Base-by-base conservation (phyloP, 2,113 vertebrate species). In the Bufo gargarizans region DNA sequence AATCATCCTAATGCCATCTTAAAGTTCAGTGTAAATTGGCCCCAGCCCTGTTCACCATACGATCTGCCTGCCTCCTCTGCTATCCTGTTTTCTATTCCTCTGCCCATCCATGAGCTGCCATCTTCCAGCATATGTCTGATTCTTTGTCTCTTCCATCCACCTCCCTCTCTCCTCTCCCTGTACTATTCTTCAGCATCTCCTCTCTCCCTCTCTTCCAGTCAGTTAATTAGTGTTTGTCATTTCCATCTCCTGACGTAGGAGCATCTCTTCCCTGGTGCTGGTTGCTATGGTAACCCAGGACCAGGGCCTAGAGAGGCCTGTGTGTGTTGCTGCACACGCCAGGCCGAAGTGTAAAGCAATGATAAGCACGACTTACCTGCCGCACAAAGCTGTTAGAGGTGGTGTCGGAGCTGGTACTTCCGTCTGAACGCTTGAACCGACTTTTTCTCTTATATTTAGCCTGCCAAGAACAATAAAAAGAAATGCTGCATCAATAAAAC, bases 341-440 rank as follows among this genome's bases (percentile, higher is more conserved):
- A 78, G 71, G 71, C 87, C 67, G 56, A 33, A 65, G 87, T 47
- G 56, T 78, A 77, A 58, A 77, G 49, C 87, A 83, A 13, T 77
- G 87, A 22, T 63, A 61, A 88, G 81, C 33, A 69, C 69, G n/a
- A 77, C 81, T 77, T 96, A 98, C 97, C 97, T 98, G 97, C 90
- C 97, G 95, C 89, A 99, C 97, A 50, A 99, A 99, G 93, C 98
- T 99, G 96, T 99, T 99, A 33, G 98, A 99, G n/a, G 98, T 98
- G 58, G 98, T 99, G 93, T 99, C 98, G 0, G 98, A 99, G 17
- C 97, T 99, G 14, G 98, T 99, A 93, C 98, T 99, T 89, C 98
- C 98, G 72, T 99, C 97, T 0, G 98, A 99, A 86, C 97, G 96
- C 93, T 99, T 99, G 90, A 99, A 99, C 63, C 97, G 96, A 88